phyloP scores from a whole-genome alignment of 2,113 vertebrate genomes.

The Rhinopomastus cyanomelas region DNA sequence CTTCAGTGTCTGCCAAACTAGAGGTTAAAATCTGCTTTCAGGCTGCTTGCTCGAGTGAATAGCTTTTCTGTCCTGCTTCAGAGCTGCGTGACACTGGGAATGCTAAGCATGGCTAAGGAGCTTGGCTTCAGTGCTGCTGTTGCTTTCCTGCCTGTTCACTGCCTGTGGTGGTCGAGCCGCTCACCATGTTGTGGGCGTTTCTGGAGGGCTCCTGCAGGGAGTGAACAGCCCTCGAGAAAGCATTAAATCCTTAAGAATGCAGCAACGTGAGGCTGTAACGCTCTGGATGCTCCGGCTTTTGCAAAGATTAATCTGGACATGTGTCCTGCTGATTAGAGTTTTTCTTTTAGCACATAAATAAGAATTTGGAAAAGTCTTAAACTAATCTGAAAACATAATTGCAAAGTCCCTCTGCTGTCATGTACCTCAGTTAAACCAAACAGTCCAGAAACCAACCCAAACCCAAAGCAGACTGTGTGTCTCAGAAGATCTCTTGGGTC shows the following conservation, averaged over 20 bases:
- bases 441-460: background rate
- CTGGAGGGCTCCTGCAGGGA: background rate
- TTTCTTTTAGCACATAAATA: background rate
- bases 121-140: background rate
- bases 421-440: background rate
- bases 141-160: background rate
- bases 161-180: background rate
- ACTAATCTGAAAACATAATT: background rate
- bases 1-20: slow-evolving; percentile 40
- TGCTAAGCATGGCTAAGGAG: background rate
- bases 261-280: background rate
- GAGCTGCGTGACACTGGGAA: background rate
- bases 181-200: background rate
- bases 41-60: background rate
- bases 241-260: background rate
- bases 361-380: background rate
- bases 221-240: background rate
- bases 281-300: background rate
- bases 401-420: rapidly evolving
- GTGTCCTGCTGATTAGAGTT: background rate
- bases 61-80: slow-evolving; percentile 23
- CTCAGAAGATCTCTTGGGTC: background rate
- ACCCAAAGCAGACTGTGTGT: background rate
- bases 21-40: slow-evolving; percentile 51
- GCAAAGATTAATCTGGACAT: background rate